A percentile compares a stretch with the other conserved stretches of the same genome.
phyloP scores from a whole-genome alignment of 2,113 vertebrate genomes.

The Chamaea fasciata region DNA sequence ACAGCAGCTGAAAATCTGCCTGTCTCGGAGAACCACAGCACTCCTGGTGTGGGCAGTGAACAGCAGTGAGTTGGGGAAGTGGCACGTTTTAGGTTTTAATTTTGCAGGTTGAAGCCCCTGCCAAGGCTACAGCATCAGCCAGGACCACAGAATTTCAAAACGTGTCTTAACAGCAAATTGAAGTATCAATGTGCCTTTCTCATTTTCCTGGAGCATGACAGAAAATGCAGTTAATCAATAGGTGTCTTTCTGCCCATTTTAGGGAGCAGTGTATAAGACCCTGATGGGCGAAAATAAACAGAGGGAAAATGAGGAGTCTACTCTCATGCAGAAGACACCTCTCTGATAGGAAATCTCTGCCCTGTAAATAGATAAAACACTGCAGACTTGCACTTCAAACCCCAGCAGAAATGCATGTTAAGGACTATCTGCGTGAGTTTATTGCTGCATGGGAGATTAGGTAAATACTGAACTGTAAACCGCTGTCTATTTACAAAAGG shows the following conservation, averaged over 20 bases:
- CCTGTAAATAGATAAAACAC: background rate
- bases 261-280: background rate
- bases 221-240: background rate
- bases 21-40: background rate
- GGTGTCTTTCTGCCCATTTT: background rate
- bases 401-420: background rate
- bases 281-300: background rate
- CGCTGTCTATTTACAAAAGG: background rate
- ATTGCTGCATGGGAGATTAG: background rate
- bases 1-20: background rate
- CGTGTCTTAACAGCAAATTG: background rate
- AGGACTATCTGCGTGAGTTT: background rate
- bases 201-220: background rate
- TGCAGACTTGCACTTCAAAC: background rate
- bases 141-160: slow-evolving; percentile 43
- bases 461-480: background rate
- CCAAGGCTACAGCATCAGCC: background rate
- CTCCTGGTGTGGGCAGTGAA: background rate
- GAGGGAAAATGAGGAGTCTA: background rate
- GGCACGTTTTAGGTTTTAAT: background rate
- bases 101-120: slow-evolving; percentile 5
- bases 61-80: background rate
- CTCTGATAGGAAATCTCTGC: background rate
- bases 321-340: background rate
- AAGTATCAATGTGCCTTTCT: slow-evolving; percentile 40